Evolutionary conservation across 2,113 vertebrate genomes (phyloP).

Genomic region (Petrocephalus microphthalmus): DNA sequence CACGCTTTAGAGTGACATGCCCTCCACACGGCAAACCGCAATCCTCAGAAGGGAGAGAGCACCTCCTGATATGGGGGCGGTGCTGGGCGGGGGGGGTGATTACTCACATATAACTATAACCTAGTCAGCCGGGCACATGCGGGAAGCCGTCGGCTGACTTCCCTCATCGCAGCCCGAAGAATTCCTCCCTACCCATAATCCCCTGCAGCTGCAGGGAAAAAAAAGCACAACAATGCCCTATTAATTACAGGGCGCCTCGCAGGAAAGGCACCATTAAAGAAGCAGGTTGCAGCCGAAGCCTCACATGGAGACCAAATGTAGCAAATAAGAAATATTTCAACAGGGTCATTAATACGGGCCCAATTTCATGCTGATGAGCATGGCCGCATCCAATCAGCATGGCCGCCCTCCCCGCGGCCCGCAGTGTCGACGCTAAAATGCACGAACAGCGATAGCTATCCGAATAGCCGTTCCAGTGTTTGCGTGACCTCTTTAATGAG

Average conservation of each 20-base stretch:
- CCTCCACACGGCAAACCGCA: not conserved
- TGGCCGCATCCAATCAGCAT: not conserved
- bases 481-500: not conserved
- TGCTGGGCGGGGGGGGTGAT: not conserved
- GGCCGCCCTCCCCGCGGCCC: not conserved
- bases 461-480: not conserved
- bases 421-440: not conserved
- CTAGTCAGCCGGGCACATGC: not conserved
- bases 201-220: not conserved
- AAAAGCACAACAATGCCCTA: not conserved
- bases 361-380: not conserved
- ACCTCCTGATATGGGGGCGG: not conserved
- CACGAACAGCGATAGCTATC: not conserved
- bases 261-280: not conserved
- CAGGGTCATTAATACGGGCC: not conserved
- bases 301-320: not conserved
- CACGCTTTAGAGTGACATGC: not conserved
- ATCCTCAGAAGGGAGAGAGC: not conserved
- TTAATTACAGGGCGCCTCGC: conserved; percentile 1
- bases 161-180: not conserved
- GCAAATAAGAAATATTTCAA: not conserved
- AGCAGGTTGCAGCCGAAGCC: not conserved
- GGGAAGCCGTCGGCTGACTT: not conserved
- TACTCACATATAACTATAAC: not conserved
- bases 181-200: not conserved